Evolutionary conservation across 2,113 vertebrate species (phyloP), one percentile per base, ranked within the genome.

Genomic region (Oncorhynchus gorbuscha): DNA sequence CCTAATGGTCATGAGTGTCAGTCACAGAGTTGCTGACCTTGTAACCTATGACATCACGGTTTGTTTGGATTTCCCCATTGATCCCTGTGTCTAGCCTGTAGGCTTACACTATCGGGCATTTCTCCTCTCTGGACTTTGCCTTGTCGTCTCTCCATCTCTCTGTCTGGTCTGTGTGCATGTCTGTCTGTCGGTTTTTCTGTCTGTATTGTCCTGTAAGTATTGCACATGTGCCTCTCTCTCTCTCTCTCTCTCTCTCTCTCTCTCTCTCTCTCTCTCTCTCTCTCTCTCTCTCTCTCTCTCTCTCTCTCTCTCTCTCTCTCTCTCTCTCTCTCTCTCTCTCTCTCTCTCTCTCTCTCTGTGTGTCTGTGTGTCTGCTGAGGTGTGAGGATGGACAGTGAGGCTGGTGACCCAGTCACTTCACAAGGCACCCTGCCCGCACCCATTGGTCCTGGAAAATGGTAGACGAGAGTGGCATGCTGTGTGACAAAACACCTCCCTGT

Each of bases 301-400:
- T 26, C 0, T 45, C 1, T 30, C 30, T 30, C 30, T 30, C 30
- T 76, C 32, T 74, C 30, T 26, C 2, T 73, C 45, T 48, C 2
- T 48, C 7, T 3, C 8, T 2, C 1, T 26, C 0, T 45, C 1
- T 30, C 32, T 74, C 30, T 26, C 2, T 73, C 45, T 48, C 2
- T 48, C 7, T 3, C 8, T 2, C 1, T 26, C 0, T 45, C 1
- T 30, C 30, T 30, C 30, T 30, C 30, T 76, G 3, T 12, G 74
- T 76, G 76, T 30, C 30, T 76, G 3, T 12, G 74, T 76, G 76
- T 24, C 26, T 70, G 58, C 55, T 77, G 70, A 74, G 59, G 78
- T 70, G 62, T 75, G 69, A 58, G 73, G 35, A 58, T 22, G 49
- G 51, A 55, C 26, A 66, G 22, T 12, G 64, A 66, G 22, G 4